phyloP scores from a whole-genome alignment of 2,888 invertebrate genomes.

The Pandemis corylana region DNA sequence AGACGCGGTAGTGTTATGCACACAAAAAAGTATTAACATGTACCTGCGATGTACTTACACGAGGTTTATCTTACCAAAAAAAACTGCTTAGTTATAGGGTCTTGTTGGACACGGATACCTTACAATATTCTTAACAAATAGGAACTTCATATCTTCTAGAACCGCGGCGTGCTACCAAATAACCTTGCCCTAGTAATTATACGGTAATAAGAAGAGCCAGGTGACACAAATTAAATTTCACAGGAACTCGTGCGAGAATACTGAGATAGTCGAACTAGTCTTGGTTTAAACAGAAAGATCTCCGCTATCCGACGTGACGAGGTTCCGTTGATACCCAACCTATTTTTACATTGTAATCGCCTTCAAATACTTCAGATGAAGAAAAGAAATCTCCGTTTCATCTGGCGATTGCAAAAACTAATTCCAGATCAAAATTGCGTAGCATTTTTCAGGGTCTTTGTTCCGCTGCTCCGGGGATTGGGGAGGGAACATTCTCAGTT shows the following conservation, averaged over 20 bases:
- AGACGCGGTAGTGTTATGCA: too few relatives aligned
- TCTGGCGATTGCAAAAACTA: conserved; percentile 42
- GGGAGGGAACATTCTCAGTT: conserved; percentile 38
- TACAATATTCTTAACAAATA: too few relatives aligned
- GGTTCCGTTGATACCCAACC: conserved; percentile 20
- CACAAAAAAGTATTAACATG: too few relatives aligned
- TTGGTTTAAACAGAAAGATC: neutral
- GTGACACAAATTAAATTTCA: neutral
- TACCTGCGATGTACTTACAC: too few relatives aligned
- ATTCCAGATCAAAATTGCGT: conserved; percentile 42
- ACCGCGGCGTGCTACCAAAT: too few relatives aligned
- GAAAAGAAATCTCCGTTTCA: conserved; percentile 37
- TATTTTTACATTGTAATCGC: conserved; percentile 19
- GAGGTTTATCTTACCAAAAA: too few relatives aligned
- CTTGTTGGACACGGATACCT: too few relatives aligned
- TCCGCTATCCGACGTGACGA: conserved; percentile 8
- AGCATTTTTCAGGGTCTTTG: conserved; percentile 40
- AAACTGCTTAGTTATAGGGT: too few relatives aligned
- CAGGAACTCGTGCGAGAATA: neutral
- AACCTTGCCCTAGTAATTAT: neutral
- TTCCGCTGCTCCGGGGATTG: conserved; percentile 35
- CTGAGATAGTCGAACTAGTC: neutral
- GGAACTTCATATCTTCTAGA: too few relatives aligned
- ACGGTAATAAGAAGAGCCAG: neutral
- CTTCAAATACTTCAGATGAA: conserved; percentile 35